Evolutionary conservation across 2,797 vertebrate genomes (phyloP), one percentile per base, ranked within the genome.

Genomic region (Enteromius unitaeniatus): DNA sequence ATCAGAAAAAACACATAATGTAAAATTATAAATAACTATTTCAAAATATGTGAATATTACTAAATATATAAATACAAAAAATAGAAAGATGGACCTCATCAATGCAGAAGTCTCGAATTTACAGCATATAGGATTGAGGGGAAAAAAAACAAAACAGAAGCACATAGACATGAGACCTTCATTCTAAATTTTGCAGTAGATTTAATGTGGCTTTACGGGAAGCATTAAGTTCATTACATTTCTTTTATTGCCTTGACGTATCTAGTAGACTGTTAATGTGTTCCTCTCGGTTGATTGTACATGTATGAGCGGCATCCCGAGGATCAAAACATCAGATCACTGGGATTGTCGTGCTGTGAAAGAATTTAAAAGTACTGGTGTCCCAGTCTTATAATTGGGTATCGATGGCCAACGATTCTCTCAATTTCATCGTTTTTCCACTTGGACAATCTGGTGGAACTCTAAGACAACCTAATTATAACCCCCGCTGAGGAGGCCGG

Each of bases 351-450:
- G 45, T 81, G 78, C 84, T 74, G 74, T 37, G 53, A 42, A 28
- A 69, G 70, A 79, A 78, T 84, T 87, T 85, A 88, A 88, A 90
- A 89, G 83, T 85, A 86, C 77, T 86, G 87, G 86, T 88, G 82
- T 90, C 87, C 86, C 83, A 88, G 82, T 88, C 85, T 87, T 83
- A 83, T 94, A 94, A 94, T 94, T 93, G 91, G 90, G 90, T 94
- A 95, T 95, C 86, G 94, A 95, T 94, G 90, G 89, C 91, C 91
- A 91, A 93, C 86, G 86, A 92, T 92, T 91, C 88, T 90, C 88
- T 92, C 91, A 88, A 93, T 93, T 93, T 93, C 85, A 55, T 64
- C 64, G 69, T 90, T 82, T 91, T 95, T 95, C 92, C 92, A 93
- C 93, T 89, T 92, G 93, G 92, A 86, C 86, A 88, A 91, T 84